These are phyloP conservation scores for Hirundichthys speculiger DNA, from an alignment of 2,113 vertebrate genomes.

Conservation along the genomic window DNA sequence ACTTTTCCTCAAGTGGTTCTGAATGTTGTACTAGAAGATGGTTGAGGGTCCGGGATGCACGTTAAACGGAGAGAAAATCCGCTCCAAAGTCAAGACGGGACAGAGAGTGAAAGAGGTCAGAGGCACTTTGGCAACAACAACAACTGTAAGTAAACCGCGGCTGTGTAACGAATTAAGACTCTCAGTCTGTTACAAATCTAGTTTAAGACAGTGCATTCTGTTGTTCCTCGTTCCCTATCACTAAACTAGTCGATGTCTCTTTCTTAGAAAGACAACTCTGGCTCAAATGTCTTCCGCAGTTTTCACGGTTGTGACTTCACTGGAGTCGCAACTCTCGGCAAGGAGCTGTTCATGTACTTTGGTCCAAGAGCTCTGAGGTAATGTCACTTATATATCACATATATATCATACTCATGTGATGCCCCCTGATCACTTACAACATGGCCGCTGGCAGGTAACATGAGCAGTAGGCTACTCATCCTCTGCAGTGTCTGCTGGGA, in stretches of 20 bases:
- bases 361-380: constrained; percentile 88
- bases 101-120: constrained; percentile 77
- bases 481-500: too few relatives aligned
- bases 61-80: constrained; percentile 86
- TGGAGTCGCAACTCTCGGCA: constrained; percentile 90
- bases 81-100: constrained; percentile 78
- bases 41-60: constrained; percentile 91
- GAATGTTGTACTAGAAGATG: constrained; percentile 67
- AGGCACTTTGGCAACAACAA: constrained; percentile 54
- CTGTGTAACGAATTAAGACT: too few relatives aligned
- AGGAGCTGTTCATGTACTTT: constrained; percentile 94
- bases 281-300: constrained; percentile 45
- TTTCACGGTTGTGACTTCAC: constrained; percentile 78
- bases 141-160: constrained; percentile 30
- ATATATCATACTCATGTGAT: too few relatives aligned
- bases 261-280: constrained; percentile 38
- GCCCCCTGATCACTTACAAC: too few relatives aligned
- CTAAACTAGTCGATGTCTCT: neutral
- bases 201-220: too few relatives aligned
- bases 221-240: neutral
- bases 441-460: too few relatives aligned
- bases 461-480: too few relatives aligned
- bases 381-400: constrained; percentile 2
- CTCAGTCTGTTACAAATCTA: too few relatives aligned
- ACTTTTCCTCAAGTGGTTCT: neutral